Conservation (phyloP, 2,888 invertebrate species). For the Pyrrhosoma nymphula region DNA sequence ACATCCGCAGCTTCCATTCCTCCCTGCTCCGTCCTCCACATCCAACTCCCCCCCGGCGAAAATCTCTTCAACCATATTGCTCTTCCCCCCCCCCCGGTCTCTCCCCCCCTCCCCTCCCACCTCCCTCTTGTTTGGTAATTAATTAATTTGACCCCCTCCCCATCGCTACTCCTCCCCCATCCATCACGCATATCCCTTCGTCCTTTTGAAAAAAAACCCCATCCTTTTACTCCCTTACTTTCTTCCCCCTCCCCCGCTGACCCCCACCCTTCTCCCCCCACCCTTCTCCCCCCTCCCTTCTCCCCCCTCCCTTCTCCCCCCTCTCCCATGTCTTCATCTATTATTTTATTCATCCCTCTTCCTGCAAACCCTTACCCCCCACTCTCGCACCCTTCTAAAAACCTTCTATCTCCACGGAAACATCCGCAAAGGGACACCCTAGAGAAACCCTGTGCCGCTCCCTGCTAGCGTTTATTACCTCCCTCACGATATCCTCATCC, state of each 20-base stretch:
- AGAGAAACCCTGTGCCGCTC: too few species aligned
- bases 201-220: not conserved
- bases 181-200: not conserved
- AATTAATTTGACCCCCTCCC: constrained; percentile 15
- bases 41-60: not conserved
- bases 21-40: not conserved
- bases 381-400: constrained; percentile 68
- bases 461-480: too few species aligned
- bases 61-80: not conserved
- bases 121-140: not conserved
- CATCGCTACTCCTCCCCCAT: not conserved
- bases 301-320: not conserved
- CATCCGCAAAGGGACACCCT: too few species aligned
- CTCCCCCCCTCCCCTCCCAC: not conserved
- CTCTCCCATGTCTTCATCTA: constrained; percentile 67
- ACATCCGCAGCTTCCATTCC: not conserved
- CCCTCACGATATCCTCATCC: too few species aligned
- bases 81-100: not conserved
- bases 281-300: not conserved
- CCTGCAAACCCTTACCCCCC: too few species aligned
- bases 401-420: not conserved
- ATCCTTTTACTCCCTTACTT: not conserved
- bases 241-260: not conserved
- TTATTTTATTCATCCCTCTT: constrained; percentile 68
- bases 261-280: not conserved